phyloP scores from a whole-genome alignment of 2,888 invertebrate genomes.

The Drosophila paracracens region DNA sequence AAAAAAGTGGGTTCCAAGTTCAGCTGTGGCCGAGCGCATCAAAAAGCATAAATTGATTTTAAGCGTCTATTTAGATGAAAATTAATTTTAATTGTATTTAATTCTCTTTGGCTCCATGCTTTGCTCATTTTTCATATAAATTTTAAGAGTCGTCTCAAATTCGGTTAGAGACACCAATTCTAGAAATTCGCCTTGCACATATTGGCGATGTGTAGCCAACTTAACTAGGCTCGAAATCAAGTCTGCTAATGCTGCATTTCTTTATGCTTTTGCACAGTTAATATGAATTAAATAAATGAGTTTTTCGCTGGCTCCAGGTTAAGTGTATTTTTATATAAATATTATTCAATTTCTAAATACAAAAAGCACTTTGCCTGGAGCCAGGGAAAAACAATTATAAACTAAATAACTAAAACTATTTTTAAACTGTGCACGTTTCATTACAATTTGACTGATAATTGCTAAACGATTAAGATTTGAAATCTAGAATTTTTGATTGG shows the following conservation, averaged over 20 bases:
- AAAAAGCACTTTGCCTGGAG: neutral
- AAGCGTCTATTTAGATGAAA: neutral
- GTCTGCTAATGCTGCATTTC: neutral
- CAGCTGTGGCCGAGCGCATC: neutral
- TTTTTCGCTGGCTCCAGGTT: neutral
- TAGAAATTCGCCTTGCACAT: neutral
- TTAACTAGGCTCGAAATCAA: neutral
- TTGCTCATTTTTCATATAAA: neutral
- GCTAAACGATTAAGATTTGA: neutral
- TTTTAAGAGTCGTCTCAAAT: neutral
- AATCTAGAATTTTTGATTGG: neutral
- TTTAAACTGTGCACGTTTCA: neutral
- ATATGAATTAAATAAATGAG: neutral
- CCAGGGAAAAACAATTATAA: neutral
- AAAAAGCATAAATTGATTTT: neutral
- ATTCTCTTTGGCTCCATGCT: neutral
- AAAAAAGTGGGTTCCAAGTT: slow-evolving; percentile 17
- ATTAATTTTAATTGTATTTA: neutral
- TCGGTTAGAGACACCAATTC: neutral
- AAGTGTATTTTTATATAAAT: neutral
- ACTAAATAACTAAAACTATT: neutral
- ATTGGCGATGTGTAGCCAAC: neutral
- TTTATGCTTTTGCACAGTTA: neutral
- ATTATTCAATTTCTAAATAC: neutral
- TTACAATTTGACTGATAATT: neutral